These are phyloP conservation scores for Brachyistius frenatus DNA, from an alignment of 2,113 vertebrate species.

Conservation along the genomic window DNA sequence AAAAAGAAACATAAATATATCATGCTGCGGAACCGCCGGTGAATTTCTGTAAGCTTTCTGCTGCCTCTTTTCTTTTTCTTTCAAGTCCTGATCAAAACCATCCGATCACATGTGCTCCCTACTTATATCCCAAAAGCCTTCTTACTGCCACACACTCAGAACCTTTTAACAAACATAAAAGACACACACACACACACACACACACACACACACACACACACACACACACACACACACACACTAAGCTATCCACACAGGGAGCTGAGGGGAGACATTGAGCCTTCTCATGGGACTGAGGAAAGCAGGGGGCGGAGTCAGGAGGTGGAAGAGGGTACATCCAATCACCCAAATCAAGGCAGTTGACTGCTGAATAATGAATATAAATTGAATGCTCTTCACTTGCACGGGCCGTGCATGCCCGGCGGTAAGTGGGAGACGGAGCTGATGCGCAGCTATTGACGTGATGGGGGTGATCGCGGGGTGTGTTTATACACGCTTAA, in stretches of 20 bases:
- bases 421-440: constrained; percentile 49
- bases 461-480: constrained; percentile 60
- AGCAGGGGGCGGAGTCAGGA: constrained; percentile 48
- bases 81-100: constrained; percentile 10
- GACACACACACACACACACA: neutral
- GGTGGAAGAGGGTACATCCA: constrained; percentile 76
- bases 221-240: neutral
- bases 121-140: constrained; percentile 44
- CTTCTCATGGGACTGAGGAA: constrained; percentile 50
- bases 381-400: constrained; percentile 83
- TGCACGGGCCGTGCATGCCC: constrained; percentile 27
- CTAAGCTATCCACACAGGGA: constrained; percentile 19
- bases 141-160: constrained; percentile 57
- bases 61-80: neutral
- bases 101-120: constrained; percentile 36
- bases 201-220: neutral
- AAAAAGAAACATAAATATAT: no score
- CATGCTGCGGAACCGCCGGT: neutral
- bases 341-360: constrained; percentile 84
- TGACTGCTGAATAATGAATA: constrained; percentile 89
- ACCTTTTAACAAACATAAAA: constrained; percentile 67
- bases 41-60: neutral
- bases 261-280: constrained; percentile 67
- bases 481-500: constrained; percentile 66
- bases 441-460: constrained; percentile 64